Percentiles rank a stretch among this genome's conserved stretches.
Evolutionary conservation across 1,140 invertebrate genomes (phyloP).

Genomic region (Camponotus floridanus): DNA sequence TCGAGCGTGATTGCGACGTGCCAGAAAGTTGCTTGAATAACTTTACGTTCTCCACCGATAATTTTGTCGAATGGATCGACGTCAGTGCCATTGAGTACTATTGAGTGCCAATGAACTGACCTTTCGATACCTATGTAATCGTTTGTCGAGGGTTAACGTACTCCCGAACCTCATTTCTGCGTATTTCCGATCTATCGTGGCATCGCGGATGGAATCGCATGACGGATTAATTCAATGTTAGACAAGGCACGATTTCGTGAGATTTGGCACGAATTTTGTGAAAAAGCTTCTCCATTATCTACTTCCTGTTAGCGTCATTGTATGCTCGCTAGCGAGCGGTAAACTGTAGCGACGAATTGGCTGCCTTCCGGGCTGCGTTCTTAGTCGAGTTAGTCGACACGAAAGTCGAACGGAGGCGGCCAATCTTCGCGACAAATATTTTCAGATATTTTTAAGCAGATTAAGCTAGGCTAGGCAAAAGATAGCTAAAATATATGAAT

Average conservation of each 20-base stretch:
- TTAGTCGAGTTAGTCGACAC: constrained; percentile 34
- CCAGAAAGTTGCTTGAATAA: constrained; percentile 59
- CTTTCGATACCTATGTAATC: constrained; percentile 40
- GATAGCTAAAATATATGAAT: neutral
- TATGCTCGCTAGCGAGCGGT: constrained; percentile 11
- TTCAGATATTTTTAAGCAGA: constrained; percentile 66
- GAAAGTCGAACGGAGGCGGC: constrained; percentile 43
- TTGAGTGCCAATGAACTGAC: constrained; percentile 65
- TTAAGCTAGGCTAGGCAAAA: constrained; percentile 11
- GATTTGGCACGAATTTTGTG: constrained; percentile 68
- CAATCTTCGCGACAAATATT: constrained; percentile 64
- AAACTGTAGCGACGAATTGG: constrained; percentile 61
- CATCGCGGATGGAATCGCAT: neutral
- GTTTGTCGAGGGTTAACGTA: constrained; percentile 18
- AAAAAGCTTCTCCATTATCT: constrained; percentile 73
- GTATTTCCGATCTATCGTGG: neutral
- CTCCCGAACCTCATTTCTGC: neutral
- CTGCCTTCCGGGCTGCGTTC: constrained; percentile 61
- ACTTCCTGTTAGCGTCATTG: constrained; percentile 64
- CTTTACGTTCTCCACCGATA: constrained; percentile 30
- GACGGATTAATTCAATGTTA: constrained; percentile 26
- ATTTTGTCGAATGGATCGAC: constrained; percentile 39
- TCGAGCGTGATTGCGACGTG: constrained; percentile 50
- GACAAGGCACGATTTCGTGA: neutral
- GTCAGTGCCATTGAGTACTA: constrained; percentile 50